Conservation (phyloP, 2,797 vertebrate genomes). For the Eulemur mongoz region DNA sequence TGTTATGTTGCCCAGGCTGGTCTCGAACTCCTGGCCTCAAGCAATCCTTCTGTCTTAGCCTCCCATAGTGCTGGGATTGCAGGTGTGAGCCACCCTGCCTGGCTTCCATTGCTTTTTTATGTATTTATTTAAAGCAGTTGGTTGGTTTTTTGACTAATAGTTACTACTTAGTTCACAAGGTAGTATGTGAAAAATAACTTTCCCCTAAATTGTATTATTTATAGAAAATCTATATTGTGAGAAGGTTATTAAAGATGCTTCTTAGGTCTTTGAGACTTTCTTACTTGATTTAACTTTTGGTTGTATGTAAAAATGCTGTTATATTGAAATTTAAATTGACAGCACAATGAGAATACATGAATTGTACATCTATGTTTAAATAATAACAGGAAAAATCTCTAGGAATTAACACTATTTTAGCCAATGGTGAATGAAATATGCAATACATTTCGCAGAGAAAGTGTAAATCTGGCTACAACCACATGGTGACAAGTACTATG, state of each 20-base stretch:
- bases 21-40: background rate
- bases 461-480: background rate
- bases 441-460: background rate
- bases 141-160: slow-evolving; percentile 49
- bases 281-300: background rate
- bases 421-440: background rate
- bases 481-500: background rate
- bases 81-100: background rate
- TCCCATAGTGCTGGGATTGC: background rate
- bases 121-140: slow-evolving; percentile 69
- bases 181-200: background rate
- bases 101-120: slow-evolving; percentile 53
- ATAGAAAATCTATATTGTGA: background rate
- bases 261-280: background rate
- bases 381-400: background rate
- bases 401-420: background rate
- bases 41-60: background rate
- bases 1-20: background rate
- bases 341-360: background rate
- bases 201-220: background rate
- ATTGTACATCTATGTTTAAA: background rate
- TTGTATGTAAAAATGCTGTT: background rate
- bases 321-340: slow-evolving; percentile 5
- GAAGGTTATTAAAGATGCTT: background rate
- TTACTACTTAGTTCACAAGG: background rate